Evolutionary conservation across 2,113 vertebrate species (phyloP), one percentile per base, ranked within the genome.

Genomic region (Globicephala melas): DNA sequence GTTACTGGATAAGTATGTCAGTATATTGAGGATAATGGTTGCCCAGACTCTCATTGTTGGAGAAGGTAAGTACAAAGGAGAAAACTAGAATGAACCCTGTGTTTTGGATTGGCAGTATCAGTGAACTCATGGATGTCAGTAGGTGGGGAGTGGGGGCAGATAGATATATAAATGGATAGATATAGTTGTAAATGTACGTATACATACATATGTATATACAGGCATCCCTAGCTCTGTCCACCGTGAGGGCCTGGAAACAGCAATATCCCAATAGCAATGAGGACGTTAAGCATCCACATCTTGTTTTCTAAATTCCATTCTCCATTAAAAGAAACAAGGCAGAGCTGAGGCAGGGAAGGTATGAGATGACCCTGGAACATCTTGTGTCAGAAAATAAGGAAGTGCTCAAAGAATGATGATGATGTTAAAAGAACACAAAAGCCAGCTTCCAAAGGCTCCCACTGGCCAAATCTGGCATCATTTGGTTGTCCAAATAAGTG

Each of bases 351-450:
- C 3, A 70, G 36, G n/a, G n/a, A 80, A 95, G 77, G 33, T n/a
- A 62, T 23, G 90, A 68, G 10, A 63, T 25, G 8, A 95, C 38
- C 36, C 74, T 93, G 36, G 31, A 53, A 67, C 10, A 82, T 87
- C 53, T 87, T 62, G 90, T 93, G 6, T 87, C 62, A 95, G 80
- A 87, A 96, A 89, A 20, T 71, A 71, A 93, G 74, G 17, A 77
- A 50, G 20, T 76, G 12, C 18, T 88, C 80, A 71, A 88, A 87
- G 90, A 92, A 38, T 90, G 67, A 53, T 50, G 13, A 68, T 17
- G 41, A 36, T 80, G 5, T 67, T 95, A 90, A 62, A 91, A 93
- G 41, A 87, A 87, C 17, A 95, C 33, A 58, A 74, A 82, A 82
- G 15, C 12, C 28, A 63, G 53, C 9, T 70, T 88, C 71, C 28